Evolutionary conservation across 2,113 vertebrate species (phyloP), one percentile per base, ranked within the genome.

Genomic region (Ailuropoda melanoleuca): DNA sequence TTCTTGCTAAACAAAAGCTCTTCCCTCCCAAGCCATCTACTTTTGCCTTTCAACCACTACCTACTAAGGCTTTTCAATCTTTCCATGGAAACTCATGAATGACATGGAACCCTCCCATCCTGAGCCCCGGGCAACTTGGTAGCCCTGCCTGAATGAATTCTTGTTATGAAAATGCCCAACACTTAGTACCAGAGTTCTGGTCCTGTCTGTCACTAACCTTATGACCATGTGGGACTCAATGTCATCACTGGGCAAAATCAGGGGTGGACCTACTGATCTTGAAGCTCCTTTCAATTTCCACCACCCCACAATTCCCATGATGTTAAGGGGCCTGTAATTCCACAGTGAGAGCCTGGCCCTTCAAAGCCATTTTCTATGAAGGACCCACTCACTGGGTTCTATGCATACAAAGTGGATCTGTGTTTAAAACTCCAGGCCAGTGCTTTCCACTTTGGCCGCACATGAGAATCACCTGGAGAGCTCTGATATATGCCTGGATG

Each of bases 1-100:
- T 62, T 87, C 4, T 53, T 56, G 37, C 64, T 64, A 29, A 77
- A 34, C 12, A 77, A 14, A 94, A 81, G 84, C 48, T 37, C 12
- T 80, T 90, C 70, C 17, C 29, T 74, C 62, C 15, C 0, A 7
- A 24, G 64, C 34, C 39, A 46, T 46, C 56, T 81, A 80, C 83
- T 66, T 96, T 68, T 64, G 46, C 48, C 90, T 95, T 90, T 68
- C 8, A 95, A 62, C 37, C 29, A 89, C 78, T 48, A 89, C 60
- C 24, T 19, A 11, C 24, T 19, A 18, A 92, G 31, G 58, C 50
- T 66, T 80, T 26, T 24, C 66, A 86, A 89, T 92, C 88, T 77
- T 74, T 64, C 88, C 29, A 60, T 13, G 39, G 55, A 89, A 90
- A 86, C 23, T 95, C 46, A 26, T 13, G 46, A 50, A 62, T 58